Evolutionary conservation across 2,888 invertebrate genomes (phyloP).

Genomic region (Eristalis intricaria): DNA sequence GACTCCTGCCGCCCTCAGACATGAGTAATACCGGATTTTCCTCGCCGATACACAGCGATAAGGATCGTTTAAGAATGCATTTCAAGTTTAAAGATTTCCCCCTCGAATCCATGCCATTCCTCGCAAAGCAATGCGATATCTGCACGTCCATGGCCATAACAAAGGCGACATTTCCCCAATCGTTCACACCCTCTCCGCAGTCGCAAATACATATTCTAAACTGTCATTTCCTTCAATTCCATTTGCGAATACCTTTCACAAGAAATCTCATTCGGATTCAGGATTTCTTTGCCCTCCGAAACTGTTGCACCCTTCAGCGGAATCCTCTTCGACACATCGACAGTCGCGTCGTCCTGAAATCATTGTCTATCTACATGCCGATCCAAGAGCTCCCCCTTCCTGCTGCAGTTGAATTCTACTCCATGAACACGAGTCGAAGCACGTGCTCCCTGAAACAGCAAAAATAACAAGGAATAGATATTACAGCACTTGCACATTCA

Average conservation of each 20-base stretch:
- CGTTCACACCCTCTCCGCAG: not conserved
- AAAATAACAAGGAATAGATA: not conserved
- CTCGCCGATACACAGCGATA: not conserved
- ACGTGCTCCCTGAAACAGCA: not conserved
- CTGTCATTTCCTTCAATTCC: not conserved
- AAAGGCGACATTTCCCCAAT: not conserved
- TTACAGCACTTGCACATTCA: not conserved
- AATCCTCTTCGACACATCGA: not conserved
- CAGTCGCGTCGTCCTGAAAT: not conserved
- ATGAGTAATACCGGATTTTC: not conserved
- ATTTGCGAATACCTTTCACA: not conserved
- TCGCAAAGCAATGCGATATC: not conserved
- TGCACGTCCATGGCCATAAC: not conserved
- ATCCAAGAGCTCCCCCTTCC: not conserved
- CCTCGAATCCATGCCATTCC: not conserved
- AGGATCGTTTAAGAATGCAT: not conserved
- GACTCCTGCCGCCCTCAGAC: not conserved
- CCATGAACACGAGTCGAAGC: not conserved
- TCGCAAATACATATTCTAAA: not conserved
- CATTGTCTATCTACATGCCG: not conserved
- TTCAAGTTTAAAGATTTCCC: not conserved
- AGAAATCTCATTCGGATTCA: not conserved
- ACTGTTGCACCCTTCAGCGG: not conserved
- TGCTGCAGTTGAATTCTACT: not conserved
- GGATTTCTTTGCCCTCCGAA: not conserved